These are phyloP conservation scores for Lasioglossum calceatum DNA, from an alignment of 2,888 invertebrate species.

Conservation along the genomic window DNA sequence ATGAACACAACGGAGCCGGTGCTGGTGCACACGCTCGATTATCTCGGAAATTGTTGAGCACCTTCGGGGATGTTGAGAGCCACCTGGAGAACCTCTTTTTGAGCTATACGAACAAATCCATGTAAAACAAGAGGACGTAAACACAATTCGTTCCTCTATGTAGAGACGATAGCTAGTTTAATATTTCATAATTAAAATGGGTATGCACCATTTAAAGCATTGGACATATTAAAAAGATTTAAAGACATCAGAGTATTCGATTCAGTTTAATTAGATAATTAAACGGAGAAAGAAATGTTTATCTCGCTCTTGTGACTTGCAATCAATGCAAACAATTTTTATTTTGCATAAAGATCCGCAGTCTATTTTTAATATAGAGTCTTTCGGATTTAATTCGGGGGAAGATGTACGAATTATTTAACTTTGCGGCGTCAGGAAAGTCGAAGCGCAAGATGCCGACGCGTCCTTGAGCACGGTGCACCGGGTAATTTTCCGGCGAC, in stretches of 20 bases:
- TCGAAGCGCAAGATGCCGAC: background rate
- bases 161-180: too few species aligned
- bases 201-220: too few species aligned
- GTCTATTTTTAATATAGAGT: too few species aligned
- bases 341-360: too few species aligned
- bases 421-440: background rate
- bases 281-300: too few species aligned
- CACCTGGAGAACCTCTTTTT: background rate
- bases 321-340: too few species aligned
- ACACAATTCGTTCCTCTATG: too few species aligned
- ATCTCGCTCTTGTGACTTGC: too few species aligned
- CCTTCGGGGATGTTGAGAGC: background rate
- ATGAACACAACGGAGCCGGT: background rate
- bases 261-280: too few species aligned
- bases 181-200: too few species aligned
- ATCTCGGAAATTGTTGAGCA: background rate
- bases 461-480: slow-evolving; percentile 46
- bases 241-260: too few species aligned
- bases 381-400: background rate
- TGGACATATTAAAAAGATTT: too few species aligned
- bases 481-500: slow-evolving; percentile 73
- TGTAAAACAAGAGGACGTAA: background rate
- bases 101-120: background rate
- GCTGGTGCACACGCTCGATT: background rate
- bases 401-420: background rate